A percentile compares a stretch with the other conserved stretches of the same genome.
Conservation (phyloP, 2,113 vertebrate genomes). For the Heptranchias perlo region DNA sequence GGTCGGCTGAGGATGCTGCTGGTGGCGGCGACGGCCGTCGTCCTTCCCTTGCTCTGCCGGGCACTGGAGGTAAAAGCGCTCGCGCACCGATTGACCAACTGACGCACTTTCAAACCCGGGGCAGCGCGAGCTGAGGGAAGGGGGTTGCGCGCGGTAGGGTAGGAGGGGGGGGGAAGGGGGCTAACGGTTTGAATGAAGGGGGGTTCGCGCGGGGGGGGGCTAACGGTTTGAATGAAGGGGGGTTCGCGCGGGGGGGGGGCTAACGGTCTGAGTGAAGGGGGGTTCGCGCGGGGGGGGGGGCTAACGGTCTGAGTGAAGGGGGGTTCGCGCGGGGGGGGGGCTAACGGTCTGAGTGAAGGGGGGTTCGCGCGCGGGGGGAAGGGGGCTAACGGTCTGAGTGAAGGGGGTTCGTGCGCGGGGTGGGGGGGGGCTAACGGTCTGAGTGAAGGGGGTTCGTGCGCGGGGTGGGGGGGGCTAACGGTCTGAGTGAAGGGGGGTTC, state of each 20-base stretch:
- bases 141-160: not conserved
- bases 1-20: not conserved
- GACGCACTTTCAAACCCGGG: not conserved
- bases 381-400: not conserved
- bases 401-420: not conserved
- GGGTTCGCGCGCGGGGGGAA: not conserved
- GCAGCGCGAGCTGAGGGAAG: too few species aligned
- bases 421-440: not conserved
- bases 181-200: not conserved
- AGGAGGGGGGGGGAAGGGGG: not conserved
- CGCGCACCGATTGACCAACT: not conserved
- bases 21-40: not conserved
- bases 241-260: not conserved
- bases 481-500: not conserved
- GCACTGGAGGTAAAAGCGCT: constrained; percentile 17
- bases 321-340: too few species aligned
- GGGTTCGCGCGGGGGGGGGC: not conserved
- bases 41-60: not conserved
- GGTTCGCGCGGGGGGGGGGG: not conserved
- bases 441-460: not conserved
- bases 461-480: too few species aligned
- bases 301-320: too few species aligned
- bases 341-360: not conserved
- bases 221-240: not conserved
- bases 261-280: not conserved